Evolutionary conservation across 2,888 invertebrate genomes (phyloP), one percentile per base, ranked within the genome.

Genomic region (Melinopterus prodromus): DNA sequence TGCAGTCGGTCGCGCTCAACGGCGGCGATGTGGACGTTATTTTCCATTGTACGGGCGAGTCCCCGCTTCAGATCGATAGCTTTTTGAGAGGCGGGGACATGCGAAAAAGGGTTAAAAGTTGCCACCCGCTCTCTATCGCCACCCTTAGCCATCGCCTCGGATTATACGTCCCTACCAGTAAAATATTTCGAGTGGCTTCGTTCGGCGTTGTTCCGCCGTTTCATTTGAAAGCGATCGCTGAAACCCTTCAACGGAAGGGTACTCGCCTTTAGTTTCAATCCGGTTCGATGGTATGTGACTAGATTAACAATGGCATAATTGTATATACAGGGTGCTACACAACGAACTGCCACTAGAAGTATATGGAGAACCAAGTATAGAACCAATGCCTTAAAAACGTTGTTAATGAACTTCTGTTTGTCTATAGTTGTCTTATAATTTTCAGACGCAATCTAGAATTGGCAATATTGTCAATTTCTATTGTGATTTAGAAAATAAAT

Each of bases 71-170:
- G 53, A 53, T 53, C 53, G 53, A 53, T 53, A 3, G 53, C 53
- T 53, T 53, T 53, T 53, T 53, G 53, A 53, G 53, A 53, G 53
- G 53, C 53, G 53, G 12, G 53, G 9, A 53, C 53, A 53, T 53
- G 53, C 53, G 53, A 53, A 53, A 53, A 53, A 53, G 53, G 53
- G 53, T 53, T 53, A 53, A 53, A 53, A 53, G 53, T 53, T 53
- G 53, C 53, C 12, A 3, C 53, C 53, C 12, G 12, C 12, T 9
- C 53, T 53, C 53, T 53, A 53, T 53, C 53, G 53, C 53, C 53
- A 53, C 53, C 53, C 53, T 9, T 9, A 2, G 53, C 53, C 53
- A 53, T 12, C 53, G 12, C 12, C 53, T 12, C 53, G 53, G 9
- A 53, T 53, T 9, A 53, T 53, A 53, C 53, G 53, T 9, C 7